Conservation (phyloP, 1,140 invertebrate species). For the Papilio aristodemus region DNA sequence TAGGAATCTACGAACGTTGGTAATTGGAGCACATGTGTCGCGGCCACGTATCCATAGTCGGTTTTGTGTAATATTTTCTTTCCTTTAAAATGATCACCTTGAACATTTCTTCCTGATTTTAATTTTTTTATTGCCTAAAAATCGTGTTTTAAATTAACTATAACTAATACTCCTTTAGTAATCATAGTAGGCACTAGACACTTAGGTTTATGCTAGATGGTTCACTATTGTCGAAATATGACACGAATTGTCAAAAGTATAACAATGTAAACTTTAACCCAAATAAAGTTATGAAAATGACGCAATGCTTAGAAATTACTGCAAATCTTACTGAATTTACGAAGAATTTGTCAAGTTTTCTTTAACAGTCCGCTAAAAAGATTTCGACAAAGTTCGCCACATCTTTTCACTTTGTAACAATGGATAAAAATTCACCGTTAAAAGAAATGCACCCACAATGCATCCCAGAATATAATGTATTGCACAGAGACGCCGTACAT, state of each 20-base stretch:
- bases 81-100: neutral
- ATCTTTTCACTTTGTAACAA: conserved; percentile 35
- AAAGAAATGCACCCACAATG: conserved; percentile 27
- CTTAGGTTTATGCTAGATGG: too few species aligned
- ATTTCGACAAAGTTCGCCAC: conserved; percentile 29
- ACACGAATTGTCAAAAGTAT: too few species aligned
- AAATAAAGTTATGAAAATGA: neutral
- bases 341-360: neutral
- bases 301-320: neutral
- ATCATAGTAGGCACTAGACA: too few species aligned
- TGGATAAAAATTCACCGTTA: conserved; percentile 24
- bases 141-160: too few species aligned
- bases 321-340: neutral
- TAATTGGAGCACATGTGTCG: conserved; percentile 26
- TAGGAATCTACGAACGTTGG: conserved; percentile 31
- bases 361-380: conserved; percentile 12
- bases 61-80: neutral
- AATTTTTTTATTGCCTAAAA: neutral
- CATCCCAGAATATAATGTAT: conserved; percentile 28
- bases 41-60: conserved; percentile 2
- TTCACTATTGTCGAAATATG: too few species aligned
- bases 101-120: neutral
- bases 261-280: too few species aligned
- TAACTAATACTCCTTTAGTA: too few species aligned
- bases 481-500: conserved; percentile 24